Conservation (phyloP, 2,113 vertebrate genomes). For the Hypocryptadius cinnamomeus region DNA sequence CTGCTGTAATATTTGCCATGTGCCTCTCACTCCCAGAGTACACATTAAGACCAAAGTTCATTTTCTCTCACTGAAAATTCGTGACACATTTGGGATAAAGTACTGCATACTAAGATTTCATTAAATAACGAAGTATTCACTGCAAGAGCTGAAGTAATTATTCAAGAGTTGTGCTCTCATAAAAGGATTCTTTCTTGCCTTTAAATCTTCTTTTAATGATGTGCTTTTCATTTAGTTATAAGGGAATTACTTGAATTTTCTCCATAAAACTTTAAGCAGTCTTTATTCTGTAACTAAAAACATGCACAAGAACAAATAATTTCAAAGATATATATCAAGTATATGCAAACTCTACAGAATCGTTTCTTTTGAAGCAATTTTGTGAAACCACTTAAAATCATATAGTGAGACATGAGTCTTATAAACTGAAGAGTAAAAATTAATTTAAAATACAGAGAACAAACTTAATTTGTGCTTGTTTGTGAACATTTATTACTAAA, state of each 20-base stretch:
- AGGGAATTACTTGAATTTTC: not conserved
- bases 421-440: not conserved
- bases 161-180: not conserved
- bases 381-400: not conserved
- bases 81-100: not conserved
- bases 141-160: not conserved
- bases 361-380: not conserved
- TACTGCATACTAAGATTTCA: not conserved
- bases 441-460: not conserved
- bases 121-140: not conserved
- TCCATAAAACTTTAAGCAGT: not conserved
- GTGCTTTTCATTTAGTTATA: not conserved
- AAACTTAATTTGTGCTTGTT: not conserved
- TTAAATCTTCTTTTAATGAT: constrained; percentile 17
- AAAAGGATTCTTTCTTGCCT: not conserved
- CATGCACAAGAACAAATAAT: not conserved
- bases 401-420: not conserved
- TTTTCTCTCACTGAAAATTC: constrained; percentile 1
- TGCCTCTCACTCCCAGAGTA: not conserved
- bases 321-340: not conserved
- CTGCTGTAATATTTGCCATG: not conserved
- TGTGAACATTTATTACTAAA: not conserved
- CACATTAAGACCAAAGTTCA: not conserved
- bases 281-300: not conserved
- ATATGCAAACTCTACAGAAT: not conserved